phyloP scores from a whole-genome alignment of 2,113 vertebrate genomes.

The Mus musculus region GRCm39 chrX:145005501-145006000 shows the following conservation, averaged over 20 bases:
- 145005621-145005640: no score
- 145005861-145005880: neutral
- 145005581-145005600: no score
- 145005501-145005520: no score
- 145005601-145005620: no score
- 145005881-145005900: neutral
- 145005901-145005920: neutral
- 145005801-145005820: neutral
- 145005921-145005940: neutral
- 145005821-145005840: neutral
- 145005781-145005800: neutral
- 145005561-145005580: no score
- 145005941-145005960: neutral
- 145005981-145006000: neutral
- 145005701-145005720: neutral
- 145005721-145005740: neutral
- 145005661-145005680: no score
- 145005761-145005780: neutral
- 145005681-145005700: no score
- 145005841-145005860: neutral
- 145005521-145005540: no score
- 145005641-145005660: no score
- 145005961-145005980: neutral
- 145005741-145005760: constrained; percentile 19
- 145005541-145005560: no score